Evolutionary conservation across 2,113 vertebrate genomes (phyloP).

Genomic region (Istiophorus platypterus): DNA sequence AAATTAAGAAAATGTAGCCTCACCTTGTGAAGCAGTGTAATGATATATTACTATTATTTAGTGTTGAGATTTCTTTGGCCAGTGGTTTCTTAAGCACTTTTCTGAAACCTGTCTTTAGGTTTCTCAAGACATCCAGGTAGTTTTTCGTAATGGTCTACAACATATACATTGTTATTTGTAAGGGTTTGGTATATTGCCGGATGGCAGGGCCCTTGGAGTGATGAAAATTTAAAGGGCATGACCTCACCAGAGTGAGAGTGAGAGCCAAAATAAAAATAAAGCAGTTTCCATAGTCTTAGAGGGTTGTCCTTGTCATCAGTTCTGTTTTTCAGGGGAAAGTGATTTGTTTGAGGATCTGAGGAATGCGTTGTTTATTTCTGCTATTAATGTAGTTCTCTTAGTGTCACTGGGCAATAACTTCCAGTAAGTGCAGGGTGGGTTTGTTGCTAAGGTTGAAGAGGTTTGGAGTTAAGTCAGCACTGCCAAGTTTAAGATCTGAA

Average conservation of each 20-base stretch:
- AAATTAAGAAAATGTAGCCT: constrained; percentile 1
- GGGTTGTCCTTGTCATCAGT: neutral
- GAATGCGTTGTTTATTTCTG: neutral
- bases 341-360: neutral
- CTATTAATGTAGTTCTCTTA: neutral
- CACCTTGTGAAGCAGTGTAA: neutral
- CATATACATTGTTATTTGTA: neutral
- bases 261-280: neutral
- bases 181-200: neutral
- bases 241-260: neutral
- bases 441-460: neutral
- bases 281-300: neutral
- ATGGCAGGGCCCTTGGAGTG: no score
- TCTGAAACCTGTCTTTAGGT: neutral
- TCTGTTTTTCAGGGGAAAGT: neutral
- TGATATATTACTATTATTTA: neutral
- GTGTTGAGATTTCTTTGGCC: neutral
- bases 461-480: no score
- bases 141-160: neutral
- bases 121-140: neutral
- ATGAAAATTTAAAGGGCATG: no score
- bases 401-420: neutral
- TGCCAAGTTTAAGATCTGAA: no score
- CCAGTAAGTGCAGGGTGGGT: neutral
- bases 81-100: neutral